Conservation (phyloP, 1,140 invertebrate species). For the Idris sp. region DNA sequence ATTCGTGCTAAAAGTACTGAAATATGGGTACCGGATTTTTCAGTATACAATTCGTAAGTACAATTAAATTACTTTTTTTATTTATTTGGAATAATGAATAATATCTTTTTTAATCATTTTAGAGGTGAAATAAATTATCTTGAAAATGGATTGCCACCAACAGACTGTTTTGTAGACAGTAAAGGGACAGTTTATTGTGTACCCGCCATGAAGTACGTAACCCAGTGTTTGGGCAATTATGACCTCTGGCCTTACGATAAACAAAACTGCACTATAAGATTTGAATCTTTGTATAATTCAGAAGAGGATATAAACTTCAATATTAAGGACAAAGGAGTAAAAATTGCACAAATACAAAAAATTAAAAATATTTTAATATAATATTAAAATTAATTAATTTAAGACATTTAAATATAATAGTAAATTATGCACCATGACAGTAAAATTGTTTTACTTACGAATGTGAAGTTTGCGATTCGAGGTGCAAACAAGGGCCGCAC, state of each 20-base stretch:
- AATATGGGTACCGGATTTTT: constrained; percentile 78
- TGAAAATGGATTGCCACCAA: constrained; percentile 61
- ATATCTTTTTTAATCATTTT: constrained; percentile 1
- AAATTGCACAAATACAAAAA: not conserved
- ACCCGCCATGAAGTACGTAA: constrained; percentile 60
- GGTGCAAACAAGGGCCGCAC: too few relatives aligned
- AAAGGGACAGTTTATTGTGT: constrained; percentile 66
- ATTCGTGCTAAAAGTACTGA: constrained; percentile 71
- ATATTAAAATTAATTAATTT: constrained; percentile 29
- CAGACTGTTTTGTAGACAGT: constrained; percentile 64
- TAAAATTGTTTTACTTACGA: too few relatives aligned
- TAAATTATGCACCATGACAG: too few relatives aligned
- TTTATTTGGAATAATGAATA: too few relatives aligned
- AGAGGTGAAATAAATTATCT: constrained; percentile 65
- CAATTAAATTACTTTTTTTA: too few relatives aligned
- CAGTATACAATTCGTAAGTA: constrained; percentile 77
- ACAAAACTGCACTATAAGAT: constrained; percentile 71
- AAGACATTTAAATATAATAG: too few relatives aligned
- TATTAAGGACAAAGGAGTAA: constrained; percentile 63
- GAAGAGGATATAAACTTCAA: constrained; percentile 80
- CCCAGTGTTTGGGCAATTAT: constrained; percentile 69
- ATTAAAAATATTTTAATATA: not conserved
- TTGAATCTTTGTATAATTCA: constrained; percentile 79
- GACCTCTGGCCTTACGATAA: constrained; percentile 74
- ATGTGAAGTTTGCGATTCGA: too few relatives aligned